These are phyloP conservation scores for Phaedon cochleariae DNA, from an alignment of 2,888 invertebrate species.

Conservation along the genomic window DNA sequence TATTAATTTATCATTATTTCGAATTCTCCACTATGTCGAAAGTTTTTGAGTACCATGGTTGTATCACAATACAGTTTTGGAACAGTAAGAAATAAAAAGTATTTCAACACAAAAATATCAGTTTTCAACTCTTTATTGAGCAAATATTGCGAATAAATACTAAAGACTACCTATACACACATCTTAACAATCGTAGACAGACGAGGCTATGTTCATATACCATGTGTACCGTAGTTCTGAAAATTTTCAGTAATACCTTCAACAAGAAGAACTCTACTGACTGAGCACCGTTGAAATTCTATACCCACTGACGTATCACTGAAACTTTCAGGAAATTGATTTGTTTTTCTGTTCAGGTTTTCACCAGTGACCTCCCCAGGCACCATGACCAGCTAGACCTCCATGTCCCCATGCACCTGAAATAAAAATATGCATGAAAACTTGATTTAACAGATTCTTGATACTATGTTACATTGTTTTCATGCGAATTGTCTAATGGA, in stretches of 20 bases:
- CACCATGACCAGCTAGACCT: constrained; percentile 18
- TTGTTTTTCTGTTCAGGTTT: not conserved
- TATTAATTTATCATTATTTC: no score
- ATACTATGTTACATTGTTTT: no score
- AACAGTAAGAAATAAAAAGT: no score
- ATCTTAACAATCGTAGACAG: constrained; percentile 1
- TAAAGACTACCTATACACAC: constrained; percentile 12
- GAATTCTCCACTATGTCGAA: no score
- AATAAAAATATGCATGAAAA: not conserved
- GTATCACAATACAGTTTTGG: no score
- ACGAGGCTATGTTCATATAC: not conserved
- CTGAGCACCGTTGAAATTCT: not conserved
- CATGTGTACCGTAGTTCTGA: constrained; percentile 13
- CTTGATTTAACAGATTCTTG: no score
- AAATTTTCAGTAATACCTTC: constrained; percentile 24
- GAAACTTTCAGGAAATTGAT: constrained; percentile 20
- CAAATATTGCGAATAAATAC: constrained; percentile 36
- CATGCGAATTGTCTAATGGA: no score
- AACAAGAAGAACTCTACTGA: constrained; percentile 12
- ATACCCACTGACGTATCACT: constrained; percentile 12
- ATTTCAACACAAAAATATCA: no score
- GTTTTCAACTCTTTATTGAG: constrained; percentile 35
- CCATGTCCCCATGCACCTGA: constrained; percentile 24
- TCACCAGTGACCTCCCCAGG: constrained; percentile 31
- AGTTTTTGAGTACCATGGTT: no score